These are phyloP conservation scores for Mohoua ochrocephala DNA, from an alignment of 2,113 vertebrate genomes.

Conservation along the genomic window DNA sequence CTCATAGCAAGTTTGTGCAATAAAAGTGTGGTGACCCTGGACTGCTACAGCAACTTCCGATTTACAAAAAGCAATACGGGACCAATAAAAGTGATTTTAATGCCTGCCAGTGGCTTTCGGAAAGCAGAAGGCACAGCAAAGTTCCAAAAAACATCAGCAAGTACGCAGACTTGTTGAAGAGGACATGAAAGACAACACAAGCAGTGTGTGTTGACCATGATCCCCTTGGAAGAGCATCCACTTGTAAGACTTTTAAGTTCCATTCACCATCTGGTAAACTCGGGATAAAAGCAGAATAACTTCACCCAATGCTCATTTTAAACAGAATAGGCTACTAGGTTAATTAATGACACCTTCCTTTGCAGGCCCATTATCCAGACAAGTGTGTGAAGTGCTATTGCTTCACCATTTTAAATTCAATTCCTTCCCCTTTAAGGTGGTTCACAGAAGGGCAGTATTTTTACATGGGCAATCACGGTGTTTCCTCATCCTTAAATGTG, in stretches of 20 bases:
- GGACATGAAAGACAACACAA: conserved; percentile 1
- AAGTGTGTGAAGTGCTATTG: conserved; percentile 58
- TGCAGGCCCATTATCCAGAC: conserved; percentile 17
- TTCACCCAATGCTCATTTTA: conserved; percentile 38
- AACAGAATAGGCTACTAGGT: conserved; percentile 22
- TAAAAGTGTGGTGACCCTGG: background rate
- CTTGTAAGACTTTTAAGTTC: background rate
- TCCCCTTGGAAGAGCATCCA: conserved; percentile 13
- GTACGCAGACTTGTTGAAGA: conserved; percentile 63
- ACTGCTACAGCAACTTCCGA: conserved; percentile 24
- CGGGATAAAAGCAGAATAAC: background rate
- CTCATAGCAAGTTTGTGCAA: conserved; percentile 20
- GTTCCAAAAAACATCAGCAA: conserved; percentile 65
- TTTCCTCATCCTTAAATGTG: background rate
- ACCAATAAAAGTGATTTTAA: conserved; percentile 12
- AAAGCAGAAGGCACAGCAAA: conserved; percentile 55
- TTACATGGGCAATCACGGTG: background rate
- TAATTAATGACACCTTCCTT: background rate
- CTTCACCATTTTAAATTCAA: conserved; percentile 23
- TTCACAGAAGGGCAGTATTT: conserved; percentile 33
- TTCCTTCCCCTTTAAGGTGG: conserved; percentile 18
- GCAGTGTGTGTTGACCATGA: background rate
- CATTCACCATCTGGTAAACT: conserved; percentile 31
- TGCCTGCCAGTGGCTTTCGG: conserved; percentile 49
- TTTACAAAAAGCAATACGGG: conserved; percentile 4